phyloP scores from a whole-genome alignment of 2,797 vertebrate genomes.

The Pangasius djambal region DNA sequence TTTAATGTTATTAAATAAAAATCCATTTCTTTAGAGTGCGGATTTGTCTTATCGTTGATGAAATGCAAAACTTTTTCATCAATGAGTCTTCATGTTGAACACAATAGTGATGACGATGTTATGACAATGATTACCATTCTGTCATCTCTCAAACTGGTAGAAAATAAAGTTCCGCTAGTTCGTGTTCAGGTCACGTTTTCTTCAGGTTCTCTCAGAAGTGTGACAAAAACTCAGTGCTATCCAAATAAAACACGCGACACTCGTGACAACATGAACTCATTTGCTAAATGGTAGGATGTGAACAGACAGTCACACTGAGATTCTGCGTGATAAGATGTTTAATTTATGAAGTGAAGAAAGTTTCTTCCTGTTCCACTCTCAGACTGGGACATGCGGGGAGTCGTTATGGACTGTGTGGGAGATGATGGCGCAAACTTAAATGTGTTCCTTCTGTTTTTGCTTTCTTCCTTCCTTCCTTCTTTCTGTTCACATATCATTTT shows the following conservation, averaged over 20 bases:
- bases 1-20: neutral
- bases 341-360: constrained; percentile 7
- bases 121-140: neutral
- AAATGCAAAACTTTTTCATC: neutral
- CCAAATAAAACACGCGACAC: neutral
- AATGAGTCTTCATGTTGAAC: neutral
- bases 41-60: neutral
- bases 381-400: constrained; percentile 40
- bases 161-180: neutral
- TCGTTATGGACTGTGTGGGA: constrained; percentile 49
- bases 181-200: no score
- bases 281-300: neutral
- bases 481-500: constrained; percentile 46
- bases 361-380: neutral
- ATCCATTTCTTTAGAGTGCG: neutral
- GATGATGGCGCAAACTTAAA: constrained; percentile 65
- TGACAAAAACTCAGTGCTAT: neutral
- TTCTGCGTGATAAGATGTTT: neutral
- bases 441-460: constrained; percentile 54
- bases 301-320: neutral
- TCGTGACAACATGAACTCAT: neutral
- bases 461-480: constrained; percentile 1
- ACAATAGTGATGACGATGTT: neutral
- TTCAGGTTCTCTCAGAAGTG: neutral
- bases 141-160: neutral